Evolutionary conservation across 2,888 invertebrate species (phyloP), one percentile per base, ranked within the genome.

Genomic region (Chamaedrilus cognettii): DNA sequence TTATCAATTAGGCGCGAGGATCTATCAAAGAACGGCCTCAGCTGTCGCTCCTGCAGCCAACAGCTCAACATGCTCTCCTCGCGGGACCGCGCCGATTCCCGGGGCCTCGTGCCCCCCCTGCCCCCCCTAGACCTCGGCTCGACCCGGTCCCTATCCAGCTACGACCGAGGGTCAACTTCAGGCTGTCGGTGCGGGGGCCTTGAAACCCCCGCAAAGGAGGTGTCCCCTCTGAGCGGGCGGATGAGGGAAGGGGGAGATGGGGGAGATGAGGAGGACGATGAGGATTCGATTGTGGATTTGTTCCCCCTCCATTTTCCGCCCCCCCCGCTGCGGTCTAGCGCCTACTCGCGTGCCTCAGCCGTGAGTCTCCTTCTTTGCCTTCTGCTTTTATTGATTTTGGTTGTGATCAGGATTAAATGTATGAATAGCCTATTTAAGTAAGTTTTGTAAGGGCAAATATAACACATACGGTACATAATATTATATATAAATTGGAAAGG

Each of bases 251-350:
- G 55, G 55, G 55, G 7, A 31, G 58, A 23, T 7, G 60, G 42
- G 26, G 32, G 31, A 30, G 52, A 62, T 51, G 33, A 58, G 58
- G 58, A 58, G 5, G 62, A 62, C 52, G 62, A 62, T 7, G 51
- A 51, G 19, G 51, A 31, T 23, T 52, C 55, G 49, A 31, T 23
- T 33, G 26, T 51, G 3, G 62, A 62, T 31, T 2, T 31, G 31
- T 28, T 62, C 19, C 62, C 52, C 1, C n/a, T 31, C 30, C n/a
- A 33, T 5, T 51, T 31, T 49, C 62, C 62, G 19, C n/a, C 51
- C n/a, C n/a, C n/a, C n/a, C n/a, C n/a, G n/a, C n/a, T n/a, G n/a
- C n/a, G n/a, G n/a, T n/a, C n/a, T n/a, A n/a, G n/a, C n/a, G n/a
- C n/a, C n/a, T n/a, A n/a, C n/a, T n/a, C n/a, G n/a, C n/a, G n/a